Conservation (phyloP, 2,888 invertebrate genomes). For the Acleris literana region DNA sequence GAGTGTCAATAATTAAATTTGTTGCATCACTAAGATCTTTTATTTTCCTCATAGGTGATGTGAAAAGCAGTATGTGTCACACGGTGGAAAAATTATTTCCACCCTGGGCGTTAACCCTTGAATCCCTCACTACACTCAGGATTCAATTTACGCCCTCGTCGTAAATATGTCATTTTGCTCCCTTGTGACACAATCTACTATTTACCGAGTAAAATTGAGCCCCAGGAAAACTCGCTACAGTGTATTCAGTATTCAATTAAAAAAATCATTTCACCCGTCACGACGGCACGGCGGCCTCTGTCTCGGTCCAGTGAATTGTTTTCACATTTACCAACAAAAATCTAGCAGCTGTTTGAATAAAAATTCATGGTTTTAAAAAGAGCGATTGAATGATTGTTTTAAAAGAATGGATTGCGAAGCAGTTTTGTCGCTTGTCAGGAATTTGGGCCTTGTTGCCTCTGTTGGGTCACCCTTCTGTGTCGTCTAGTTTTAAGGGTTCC, state of each 20-base stretch:
- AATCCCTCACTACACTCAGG: too few species aligned
- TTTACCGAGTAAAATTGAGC: too few species aligned
- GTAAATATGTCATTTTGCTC: too few species aligned
- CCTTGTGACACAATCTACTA: too few species aligned
- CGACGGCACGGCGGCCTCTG: slow-evolving; percentile 6
- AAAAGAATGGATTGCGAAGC: slow-evolving; percentile 22
- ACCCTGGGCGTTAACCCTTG: too few species aligned
- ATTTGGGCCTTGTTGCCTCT: slow-evolving; percentile 4
- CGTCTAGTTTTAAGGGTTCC: not conserved
- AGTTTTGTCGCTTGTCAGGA: slow-evolving; percentile 19
- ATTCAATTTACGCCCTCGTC: too few species aligned
- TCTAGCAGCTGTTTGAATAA: slow-evolving; percentile 14
- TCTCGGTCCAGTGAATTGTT: slow-evolving; percentile 21
- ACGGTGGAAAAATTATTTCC: too few species aligned
- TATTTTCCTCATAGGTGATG: too few species aligned
- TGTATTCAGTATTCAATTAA: slow-evolving; percentile 21
- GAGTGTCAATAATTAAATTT: too few species aligned
- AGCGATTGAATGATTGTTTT: slow-evolving; percentile 12
- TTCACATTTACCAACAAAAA: slow-evolving; percentile 11
- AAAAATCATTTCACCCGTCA: slow-evolving; percentile 24
- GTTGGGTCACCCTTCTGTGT: slow-evolving; percentile 11
- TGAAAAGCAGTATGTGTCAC: too few species aligned
- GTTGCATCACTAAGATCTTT: too few species aligned
- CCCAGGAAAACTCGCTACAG: not conserved
- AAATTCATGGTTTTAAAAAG: not conserved